phyloP scores from a whole-genome alignment of 37 sponge, comb jelly and placozoan genomes.

The Trichoplax adhaerens region DNA sequence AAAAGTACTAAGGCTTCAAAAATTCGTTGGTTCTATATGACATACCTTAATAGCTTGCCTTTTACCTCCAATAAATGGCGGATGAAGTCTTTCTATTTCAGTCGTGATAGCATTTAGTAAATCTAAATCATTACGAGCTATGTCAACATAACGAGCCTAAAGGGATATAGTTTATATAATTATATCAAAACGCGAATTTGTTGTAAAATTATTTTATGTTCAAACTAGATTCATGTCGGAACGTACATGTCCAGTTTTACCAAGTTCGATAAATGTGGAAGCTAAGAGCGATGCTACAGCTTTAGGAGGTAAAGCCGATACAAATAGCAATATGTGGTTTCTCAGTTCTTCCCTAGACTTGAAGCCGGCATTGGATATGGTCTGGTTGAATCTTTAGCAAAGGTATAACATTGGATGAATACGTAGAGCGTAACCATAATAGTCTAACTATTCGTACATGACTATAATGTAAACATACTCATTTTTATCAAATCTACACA shows the following conservation, averaged over 20 bases:
- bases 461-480: too few relatives aligned
- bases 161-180: too few relatives aligned
- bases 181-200: too few relatives aligned
- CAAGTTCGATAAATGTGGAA: conserved; percentile 46
- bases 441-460: too few relatives aligned
- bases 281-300: conserved; percentile 65
- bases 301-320: conserved; percentile 80
- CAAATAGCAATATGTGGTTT: conserved; percentile 47
- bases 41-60: conserved; percentile 35
- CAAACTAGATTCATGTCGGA: too few relatives aligned
- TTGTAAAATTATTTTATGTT: too few relatives aligned
- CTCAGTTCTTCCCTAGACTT: conserved; percentile 14
- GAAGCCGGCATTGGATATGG: background rate
- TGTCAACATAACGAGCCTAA: too few relatives aligned
- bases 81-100: conserved; percentile 67
- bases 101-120: conserved; percentile 25
- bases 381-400: background rate
- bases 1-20: background rate
- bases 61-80: conserved; percentile 71
- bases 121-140: conserved; percentile 9
- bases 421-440: too few relatives aligned
- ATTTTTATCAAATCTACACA: too few relatives aligned
- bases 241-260: conserved; percentile 35
- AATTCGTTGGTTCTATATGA: background rate
- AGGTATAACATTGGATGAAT: too few relatives aligned